Base-by-base conservation (phyloP, 2,888 invertebrate species). In the Limnephilus lunatus region DNA sequence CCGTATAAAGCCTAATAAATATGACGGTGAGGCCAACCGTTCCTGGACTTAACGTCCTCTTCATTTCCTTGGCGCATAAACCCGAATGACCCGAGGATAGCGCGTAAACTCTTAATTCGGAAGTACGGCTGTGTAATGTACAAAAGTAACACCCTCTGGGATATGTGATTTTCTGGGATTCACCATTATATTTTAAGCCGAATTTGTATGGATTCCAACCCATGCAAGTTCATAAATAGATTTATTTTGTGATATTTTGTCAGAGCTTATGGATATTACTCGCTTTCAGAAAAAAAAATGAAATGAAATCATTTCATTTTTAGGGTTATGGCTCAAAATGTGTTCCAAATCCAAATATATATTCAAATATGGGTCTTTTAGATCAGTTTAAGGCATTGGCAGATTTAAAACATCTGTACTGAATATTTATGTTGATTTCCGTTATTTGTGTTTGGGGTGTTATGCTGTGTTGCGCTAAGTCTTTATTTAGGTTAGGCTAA, bases 41-140 rank as follows among this genome's bases (percentile, higher is more conserved):
- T 86, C 86, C 48, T 86, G 86, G 44, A 86, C 86, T 86, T 86
- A 86, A 86, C 44, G 44, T 30, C 48, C 86, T 86, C 44, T 86
- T 86, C 86, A 86, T 86, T 86, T 86, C 86, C 86, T 86, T 44
- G n/a, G 12, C 44, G 44, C 44, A 86, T 86, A 48, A 86, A 86
- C 86, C 44, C 44, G 25, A 44, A 44, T 44, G 39, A 12, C 44
- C 44, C 44, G 44, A 44, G 9, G 85, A 85, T 85, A 30, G 85
- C n/a, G 85, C n/a, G 86, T 83, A 5, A 39, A 35, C 9, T 39
- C 83, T 83, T 83, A 83, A 83, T 83, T 83, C 83, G 12, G 83
- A 35, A 83, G 32, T 35, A 83, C 35, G 83, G 35, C 35, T 83
- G 25, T 68, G 68, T n/a, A 68, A 68, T 1, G 11, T n/a, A 68